Evolutionary conservation across 2,888 invertebrate species (phyloP).

Genomic region (Phorcus lineatus): DNA sequence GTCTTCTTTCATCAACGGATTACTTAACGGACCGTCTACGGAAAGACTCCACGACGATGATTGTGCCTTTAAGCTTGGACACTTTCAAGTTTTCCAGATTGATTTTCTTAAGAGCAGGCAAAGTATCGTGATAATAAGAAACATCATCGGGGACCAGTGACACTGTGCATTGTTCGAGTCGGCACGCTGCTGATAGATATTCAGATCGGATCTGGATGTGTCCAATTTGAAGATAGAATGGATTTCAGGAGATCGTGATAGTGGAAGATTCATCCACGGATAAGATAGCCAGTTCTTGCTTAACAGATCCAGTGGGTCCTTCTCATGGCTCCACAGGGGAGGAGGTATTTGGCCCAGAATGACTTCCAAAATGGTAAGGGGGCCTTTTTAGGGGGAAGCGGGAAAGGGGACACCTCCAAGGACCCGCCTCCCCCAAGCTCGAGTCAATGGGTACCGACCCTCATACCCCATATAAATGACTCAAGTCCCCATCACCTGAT

Average conservation of each 20-base stretch:
- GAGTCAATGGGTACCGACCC: constrained; percentile 1
- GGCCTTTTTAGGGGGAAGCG: constrained; percentile 15
- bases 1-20: too few species aligned
- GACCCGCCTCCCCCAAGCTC: constrained; percentile 21
- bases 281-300: too few species aligned
- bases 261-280: too few species aligned
- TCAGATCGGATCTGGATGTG: too few species aligned
- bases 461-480: constrained; percentile 4
- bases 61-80: background rate
- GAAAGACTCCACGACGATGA: background rate
- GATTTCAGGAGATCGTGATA: too few species aligned
- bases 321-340: background rate
- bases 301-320: background rate
- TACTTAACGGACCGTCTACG: too few species aligned
- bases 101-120: background rate
- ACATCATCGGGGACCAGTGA: too few species aligned
- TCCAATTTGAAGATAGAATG: too few species aligned
- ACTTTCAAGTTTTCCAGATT: constrained; percentile 5
- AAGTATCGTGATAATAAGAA: background rate
- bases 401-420: constrained; percentile 19
- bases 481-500: background rate
- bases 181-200: too few species aligned
- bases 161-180: too few species aligned
- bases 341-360: background rate
- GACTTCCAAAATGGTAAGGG: constrained; percentile 25